Evolutionary conservation across 2,113 vertebrate species (phyloP), one percentile per base, ranked within the genome.

Genomic region (Typhlomys cinereus): DNA sequence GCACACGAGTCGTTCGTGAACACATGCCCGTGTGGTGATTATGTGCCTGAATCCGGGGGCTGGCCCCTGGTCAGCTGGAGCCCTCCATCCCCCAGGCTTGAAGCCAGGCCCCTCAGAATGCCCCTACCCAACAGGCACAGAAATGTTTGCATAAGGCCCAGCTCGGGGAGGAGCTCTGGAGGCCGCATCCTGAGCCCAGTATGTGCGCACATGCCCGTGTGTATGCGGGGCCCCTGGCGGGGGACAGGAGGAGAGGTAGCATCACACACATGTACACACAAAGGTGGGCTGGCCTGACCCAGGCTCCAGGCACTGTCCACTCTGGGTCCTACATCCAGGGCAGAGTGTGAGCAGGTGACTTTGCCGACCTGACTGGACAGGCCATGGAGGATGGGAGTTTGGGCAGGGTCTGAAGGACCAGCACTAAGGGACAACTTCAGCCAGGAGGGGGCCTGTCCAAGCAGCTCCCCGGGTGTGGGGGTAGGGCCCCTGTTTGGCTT

Each of bases 101-200:
- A 62, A 52, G 78, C 86, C 23, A 14, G 83, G 90, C 89, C 90
- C 93, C 93, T 94, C 85, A 69, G 54, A 61, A 23, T 46, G 90
- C 93, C 84, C 97, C 90, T 91, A 78, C 95, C 95, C 93, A 59
- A 88, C 95, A 96, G 95, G 96, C 96, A 96, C 95, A 93, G 87
- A 96, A 96, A 97, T 91, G 95, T 96, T 97, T 97, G 97, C 97
- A 97, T 97, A 97, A 96, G 89, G 91, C 95, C 96, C 94, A 75
- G 91, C 96, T 94, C 87, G 78, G 94, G 91, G 78, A 85, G 94
- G 95, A 92, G 91, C 57, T 62, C 84, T 1, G 4, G 91, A 71
- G 92, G 90, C 86, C 87, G 11, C 0, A 10, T 87, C 91, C 95
- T 31, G 9, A 76, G 95, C 74, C 94, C 95, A 57, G 94, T 0